Evolutionary conservation across 2,113 vertebrate genomes (phyloP), one percentile per base, ranked within the genome.

Genomic region (Pontoporia blainvillei): DNA sequence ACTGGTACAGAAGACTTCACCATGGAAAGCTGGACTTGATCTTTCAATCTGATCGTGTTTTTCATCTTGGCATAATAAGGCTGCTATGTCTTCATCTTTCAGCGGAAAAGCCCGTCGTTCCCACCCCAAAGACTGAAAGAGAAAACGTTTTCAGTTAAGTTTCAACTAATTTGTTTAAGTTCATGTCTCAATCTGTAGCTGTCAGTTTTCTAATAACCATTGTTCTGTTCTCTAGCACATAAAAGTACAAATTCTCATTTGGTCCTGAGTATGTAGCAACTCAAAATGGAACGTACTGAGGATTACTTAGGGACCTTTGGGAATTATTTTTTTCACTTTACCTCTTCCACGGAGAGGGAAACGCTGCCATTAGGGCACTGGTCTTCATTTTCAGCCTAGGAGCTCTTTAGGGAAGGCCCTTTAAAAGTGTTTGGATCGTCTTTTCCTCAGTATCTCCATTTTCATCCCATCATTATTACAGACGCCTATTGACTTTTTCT

Each of bases 61-160:
- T 95, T 97, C 97, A 83, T 98, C 95, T 94, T 98, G 98, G 95
- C 97, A 97, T 71, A 97, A 86, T 97, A 99, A 98, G 95, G 96
- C 95, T 96, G 98, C 98, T 71, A 93, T 95, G 39, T 99, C 98
- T 98, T 98, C 97, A 90, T 98, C 97, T 83, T 97, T 98, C 93
- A 99, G 93, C 21, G 98, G 98, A 97, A 99, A 99, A 97, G 96
- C 90, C 44, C 98, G 97, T 86, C 61, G 98, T 98, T 99, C 98
- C 99, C 99, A 99, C 94, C 98, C 98, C 76, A 97, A 57, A 92
- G 97, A 95, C 98, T 99, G 97, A 97, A 98, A 98, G 83, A 96
- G 89, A 98, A 95, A 93, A 92, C 78, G 94, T 93, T 96, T 97
- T 96, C 61, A 96, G 89, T 73, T 95, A 96, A 96, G 90, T 97